A percentile compares a stretch with the other conserved stretches of the same genome.
Evolutionary conservation across 1,140 invertebrate genomes (phyloP).

Genomic region (Physella acuta): DNA sequence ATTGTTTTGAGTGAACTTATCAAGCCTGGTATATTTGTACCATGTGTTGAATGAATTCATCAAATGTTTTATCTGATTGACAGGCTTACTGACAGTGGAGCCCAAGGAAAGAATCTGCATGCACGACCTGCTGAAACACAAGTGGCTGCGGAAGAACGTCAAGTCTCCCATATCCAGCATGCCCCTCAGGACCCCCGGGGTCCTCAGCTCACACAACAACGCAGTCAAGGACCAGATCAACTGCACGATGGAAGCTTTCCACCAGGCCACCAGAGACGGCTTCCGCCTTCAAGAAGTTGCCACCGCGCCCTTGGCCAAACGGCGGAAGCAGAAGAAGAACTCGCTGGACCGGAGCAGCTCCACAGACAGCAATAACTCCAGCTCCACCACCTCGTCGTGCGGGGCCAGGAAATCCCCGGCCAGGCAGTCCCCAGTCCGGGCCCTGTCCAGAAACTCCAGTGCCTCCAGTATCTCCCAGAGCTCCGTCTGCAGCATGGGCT

Average conservation of each 20-base stretch:
- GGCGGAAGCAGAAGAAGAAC: constrained; percentile 69
- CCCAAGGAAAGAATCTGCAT: constrained; percentile 74
- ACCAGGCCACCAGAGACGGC: constrained; percentile 71
- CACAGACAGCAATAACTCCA: constrained; percentile 49
- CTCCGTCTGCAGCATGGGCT: constrained; percentile 48
- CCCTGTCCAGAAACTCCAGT: constrained; percentile 30
- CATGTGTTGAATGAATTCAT: too few relatives aligned
- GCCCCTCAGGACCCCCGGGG: constrained; percentile 67
- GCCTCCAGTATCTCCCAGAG: constrained; percentile 41
- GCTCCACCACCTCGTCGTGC: constrained; percentile 30
- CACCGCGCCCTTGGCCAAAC: constrained; percentile 72
- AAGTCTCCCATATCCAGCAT: constrained; percentile 57
- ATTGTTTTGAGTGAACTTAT: too few relatives aligned
- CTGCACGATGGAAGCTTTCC: constrained; percentile 71
- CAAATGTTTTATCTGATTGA: too few relatives aligned
- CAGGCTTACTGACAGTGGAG: constrained; percentile 77
- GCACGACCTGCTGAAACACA: constrained; percentile 66
- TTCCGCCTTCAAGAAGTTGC: constrained; percentile 73
- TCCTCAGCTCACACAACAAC: constrained; percentile 53
- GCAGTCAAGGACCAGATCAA: constrained; percentile 59
- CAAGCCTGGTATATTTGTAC: too few relatives aligned
- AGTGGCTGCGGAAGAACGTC: constrained; percentile 67
- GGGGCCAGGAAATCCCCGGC: constrained; percentile 15
- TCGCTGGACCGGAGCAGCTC: constrained; percentile 49
- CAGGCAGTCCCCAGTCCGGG: constrained; percentile 30